Evolutionary conservation across 1,140 invertebrate genomes (phyloP).

Genomic region (Frieseomelitta varia): DNA sequence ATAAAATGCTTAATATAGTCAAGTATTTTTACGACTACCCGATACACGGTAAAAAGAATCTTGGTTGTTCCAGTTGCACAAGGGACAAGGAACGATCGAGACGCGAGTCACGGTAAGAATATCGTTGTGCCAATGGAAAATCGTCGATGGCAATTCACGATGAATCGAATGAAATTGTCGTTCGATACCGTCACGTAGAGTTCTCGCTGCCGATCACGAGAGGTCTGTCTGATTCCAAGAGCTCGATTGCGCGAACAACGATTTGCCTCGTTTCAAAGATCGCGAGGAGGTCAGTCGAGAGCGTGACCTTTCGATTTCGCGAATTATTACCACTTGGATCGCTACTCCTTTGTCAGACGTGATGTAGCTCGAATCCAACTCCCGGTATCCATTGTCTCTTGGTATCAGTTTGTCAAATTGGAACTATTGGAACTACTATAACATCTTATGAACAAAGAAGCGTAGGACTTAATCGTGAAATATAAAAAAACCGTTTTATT

Average conservation of each 20-base stretch:
- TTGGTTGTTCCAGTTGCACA: background rate
- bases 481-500: background rate
- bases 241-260: slow-evolving; percentile 48
- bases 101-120: slow-evolving; percentile 36
- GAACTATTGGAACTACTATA: background rate
- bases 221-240: slow-evolving; percentile 45
- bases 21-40: background rate
- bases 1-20: background rate
- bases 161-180: slow-evolving; percentile 61
- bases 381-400: background rate
- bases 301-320: slow-evolving; percentile 57
- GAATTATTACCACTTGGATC: slow-evolving; percentile 53
- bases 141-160: slow-evolving; percentile 61
- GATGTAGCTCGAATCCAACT: slow-evolving; percentile 9
- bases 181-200: slow-evolving; percentile 69
- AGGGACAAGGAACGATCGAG: slow-evolving; percentile 22
- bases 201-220: slow-evolving; percentile 38
- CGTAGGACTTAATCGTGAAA: background rate
- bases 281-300: slow-evolving; percentile 27
- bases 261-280: slow-evolving; percentile 61
- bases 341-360: slow-evolving; percentile 33
- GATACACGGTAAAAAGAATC: background rate
- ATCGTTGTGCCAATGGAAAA: slow-evolving; percentile 43
- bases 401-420: background rate
- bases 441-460: background rate